Evolutionary conservation across 2,113 vertebrate species (phyloP).

Genomic region (Sinosuthora webbiana): DNA sequence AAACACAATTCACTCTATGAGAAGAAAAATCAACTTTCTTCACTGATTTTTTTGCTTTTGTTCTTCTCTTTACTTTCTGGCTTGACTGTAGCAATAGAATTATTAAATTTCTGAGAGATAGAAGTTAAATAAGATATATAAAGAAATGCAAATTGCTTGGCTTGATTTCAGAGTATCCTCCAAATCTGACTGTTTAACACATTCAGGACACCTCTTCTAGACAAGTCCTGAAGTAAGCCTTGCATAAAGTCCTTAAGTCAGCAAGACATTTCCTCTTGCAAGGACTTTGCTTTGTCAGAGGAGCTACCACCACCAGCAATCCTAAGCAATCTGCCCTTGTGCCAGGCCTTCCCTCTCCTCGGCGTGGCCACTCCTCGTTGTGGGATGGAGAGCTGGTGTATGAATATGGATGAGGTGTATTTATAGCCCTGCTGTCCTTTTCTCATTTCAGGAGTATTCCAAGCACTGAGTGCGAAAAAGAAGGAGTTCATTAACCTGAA

Average conservation of each 20-base stretch:
- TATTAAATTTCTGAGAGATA: not conserved
- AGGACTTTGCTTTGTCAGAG: not conserved
- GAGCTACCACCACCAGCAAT: not conserved
- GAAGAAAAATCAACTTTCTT: not conserved
- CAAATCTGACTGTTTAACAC: not conserved
- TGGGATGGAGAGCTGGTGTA: not conserved
- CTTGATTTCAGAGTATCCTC: not conserved
- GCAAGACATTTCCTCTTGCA: not conserved
- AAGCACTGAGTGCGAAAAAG: constrained; percentile 53
- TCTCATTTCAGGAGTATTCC: constrained; percentile 73
- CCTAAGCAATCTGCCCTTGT: not conserved
- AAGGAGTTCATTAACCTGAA: constrained; percentile 71
- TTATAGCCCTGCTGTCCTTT: not conserved
- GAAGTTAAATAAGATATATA: not conserved
- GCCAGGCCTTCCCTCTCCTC: not conserved
- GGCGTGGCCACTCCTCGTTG: rapidly evolving
- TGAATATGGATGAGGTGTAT: not conserved
- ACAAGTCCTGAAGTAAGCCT: not conserved
- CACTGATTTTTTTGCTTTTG: not conserved
- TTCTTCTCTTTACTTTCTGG: not conserved
- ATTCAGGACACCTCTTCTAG: not conserved
- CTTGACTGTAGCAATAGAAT: not conserved
- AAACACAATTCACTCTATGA: not conserved
- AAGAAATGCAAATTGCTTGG: not conserved
- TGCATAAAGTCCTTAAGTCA: not conserved